Evolutionary conservation across 2,113 vertebrate genomes (phyloP).

Genomic region (Bujurquina vittata): DNA sequence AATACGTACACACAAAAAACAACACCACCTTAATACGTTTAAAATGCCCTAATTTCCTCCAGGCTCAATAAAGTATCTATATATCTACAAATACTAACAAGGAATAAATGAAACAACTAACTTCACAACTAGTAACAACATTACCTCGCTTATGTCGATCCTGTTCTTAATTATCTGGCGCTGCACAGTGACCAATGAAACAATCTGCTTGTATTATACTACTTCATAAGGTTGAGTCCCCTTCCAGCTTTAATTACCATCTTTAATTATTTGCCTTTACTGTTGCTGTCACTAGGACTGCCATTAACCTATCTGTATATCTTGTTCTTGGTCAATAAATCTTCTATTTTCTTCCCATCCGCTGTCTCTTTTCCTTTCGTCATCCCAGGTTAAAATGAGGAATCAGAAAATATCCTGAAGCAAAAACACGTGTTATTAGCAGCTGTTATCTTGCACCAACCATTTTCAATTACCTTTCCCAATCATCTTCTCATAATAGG

Average conservation of each 20-base stretch:
- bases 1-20: background rate
- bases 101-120: background rate
- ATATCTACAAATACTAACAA: too few species aligned
- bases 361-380: background rate
- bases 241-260: constrained; percentile 27
- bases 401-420: constrained; percentile 7
- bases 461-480: constrained; percentile 36
- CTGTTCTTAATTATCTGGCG: background rate
- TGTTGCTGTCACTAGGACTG: constrained; percentile 11
- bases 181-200: background rate
- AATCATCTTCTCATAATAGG: background rate
- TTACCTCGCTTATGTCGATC: background rate
- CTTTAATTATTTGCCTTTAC: constrained; percentile 30
- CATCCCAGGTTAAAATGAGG: background rate
- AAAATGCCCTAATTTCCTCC: too few species aligned
- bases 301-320: constrained; percentile 22
- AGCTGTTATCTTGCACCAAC: constrained; percentile 14
- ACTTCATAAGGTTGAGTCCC: background rate
- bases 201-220: background rate
- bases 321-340: background rate
- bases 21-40: too few species aligned
- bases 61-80: too few species aligned
- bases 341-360: background rate
- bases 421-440: constrained; percentile 37
- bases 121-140: background rate